These are phyloP conservation scores for Lampris incognitus DNA, from an alignment of 2,113 vertebrate species.

Conservation along the genomic window DNA sequence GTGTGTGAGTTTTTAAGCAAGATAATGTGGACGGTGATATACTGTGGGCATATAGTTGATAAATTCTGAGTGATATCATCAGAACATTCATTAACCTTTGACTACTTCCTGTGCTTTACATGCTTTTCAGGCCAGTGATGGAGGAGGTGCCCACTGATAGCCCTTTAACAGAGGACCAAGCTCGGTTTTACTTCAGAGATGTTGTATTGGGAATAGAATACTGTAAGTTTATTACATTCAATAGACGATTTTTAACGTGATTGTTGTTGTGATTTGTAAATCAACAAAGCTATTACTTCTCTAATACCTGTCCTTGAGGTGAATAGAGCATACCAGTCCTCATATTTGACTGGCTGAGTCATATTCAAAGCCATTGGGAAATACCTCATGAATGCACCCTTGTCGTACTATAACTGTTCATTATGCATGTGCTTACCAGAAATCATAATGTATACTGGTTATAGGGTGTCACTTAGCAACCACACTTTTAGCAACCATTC, in stretches of 20 bases:
- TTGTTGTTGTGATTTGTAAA: not conserved
- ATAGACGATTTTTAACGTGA: not conserved
- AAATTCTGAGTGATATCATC: not conserved
- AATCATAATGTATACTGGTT: no score
- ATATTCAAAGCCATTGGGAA: not conserved
- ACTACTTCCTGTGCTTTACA: not conserved
- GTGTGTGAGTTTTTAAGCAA: no score
- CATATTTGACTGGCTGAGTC: not conserved
- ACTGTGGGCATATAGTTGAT: not conserved
- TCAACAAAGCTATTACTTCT: not conserved
- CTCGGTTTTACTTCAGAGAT: slow-evolving; percentile 92
- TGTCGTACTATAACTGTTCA: no score
- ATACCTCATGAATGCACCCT: not conserved
- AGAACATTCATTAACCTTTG: not conserved
- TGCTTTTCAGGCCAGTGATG: slow-evolving; percentile 88
- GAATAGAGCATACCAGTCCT: not conserved
- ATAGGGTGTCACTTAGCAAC: no score
- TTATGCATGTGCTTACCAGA: no score
- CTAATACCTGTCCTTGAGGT: not conserved
- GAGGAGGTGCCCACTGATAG: slow-evolving; percentile 94
- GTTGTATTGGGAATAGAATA: slow-evolving; percentile 95
- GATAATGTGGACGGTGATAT: no score
- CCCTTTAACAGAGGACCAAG: slow-evolving; percentile 90
- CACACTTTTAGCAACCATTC: no score
- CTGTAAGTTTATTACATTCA: slow-evolving; percentile 81